A percentile compares a stretch with the other conserved stretches of the same genome.
These are phyloP conservation scores for Drosophila takahashii DNA, from an alignment of 1,140 invertebrate genomes.

Conservation along the genomic window DNA sequence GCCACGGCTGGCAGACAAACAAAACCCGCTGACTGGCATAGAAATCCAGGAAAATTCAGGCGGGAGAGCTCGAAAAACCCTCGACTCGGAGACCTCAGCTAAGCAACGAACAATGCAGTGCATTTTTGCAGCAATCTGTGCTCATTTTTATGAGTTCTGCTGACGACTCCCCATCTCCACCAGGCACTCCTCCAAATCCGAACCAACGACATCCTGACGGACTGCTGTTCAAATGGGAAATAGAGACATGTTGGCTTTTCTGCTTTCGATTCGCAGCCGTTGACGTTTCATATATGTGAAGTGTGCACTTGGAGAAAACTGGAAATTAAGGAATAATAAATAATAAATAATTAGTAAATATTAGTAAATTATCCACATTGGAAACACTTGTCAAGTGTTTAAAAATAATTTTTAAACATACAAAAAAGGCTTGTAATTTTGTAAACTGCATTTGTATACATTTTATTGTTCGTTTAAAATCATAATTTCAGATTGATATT, in stretches of 20 bases:
- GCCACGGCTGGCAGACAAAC: conserved; percentile 55
- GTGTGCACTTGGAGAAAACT: conserved; percentile 5
- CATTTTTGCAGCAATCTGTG: conserved; percentile 55
- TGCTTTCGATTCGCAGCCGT: conserved; percentile 75
- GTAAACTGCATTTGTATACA: too few relatives aligned
- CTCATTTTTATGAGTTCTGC: conserved; percentile 74
- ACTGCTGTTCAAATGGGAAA: conserved; percentile 71
- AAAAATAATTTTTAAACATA: too few relatives aligned
- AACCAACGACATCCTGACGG: conserved; percentile 38
- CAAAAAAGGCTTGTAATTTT: too few relatives aligned
- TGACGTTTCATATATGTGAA: conserved; percentile 42
- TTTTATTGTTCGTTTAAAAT: too few relatives aligned
- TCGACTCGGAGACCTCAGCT: conserved; percentile 15
- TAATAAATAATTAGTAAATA: too few relatives aligned
- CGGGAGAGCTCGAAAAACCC: conserved; percentile 21
- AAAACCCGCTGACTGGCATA: conserved; percentile 64
- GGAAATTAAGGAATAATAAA: not conserved
- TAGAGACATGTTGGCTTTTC: conserved; percentile 82
- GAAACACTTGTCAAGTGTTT: too few relatives aligned
- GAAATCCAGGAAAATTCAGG: conserved; percentile 27
- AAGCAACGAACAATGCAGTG: conserved; percentile 47
- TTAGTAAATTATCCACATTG: too few relatives aligned
- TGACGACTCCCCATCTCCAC: conserved; percentile 45
- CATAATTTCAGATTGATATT: too few relatives aligned
- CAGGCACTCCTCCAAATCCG: conserved; percentile 23